These are phyloP conservation scores for Drosophila parvula DNA, from an alignment of 1,140 invertebrate species.

Conservation along the genomic window DNA sequence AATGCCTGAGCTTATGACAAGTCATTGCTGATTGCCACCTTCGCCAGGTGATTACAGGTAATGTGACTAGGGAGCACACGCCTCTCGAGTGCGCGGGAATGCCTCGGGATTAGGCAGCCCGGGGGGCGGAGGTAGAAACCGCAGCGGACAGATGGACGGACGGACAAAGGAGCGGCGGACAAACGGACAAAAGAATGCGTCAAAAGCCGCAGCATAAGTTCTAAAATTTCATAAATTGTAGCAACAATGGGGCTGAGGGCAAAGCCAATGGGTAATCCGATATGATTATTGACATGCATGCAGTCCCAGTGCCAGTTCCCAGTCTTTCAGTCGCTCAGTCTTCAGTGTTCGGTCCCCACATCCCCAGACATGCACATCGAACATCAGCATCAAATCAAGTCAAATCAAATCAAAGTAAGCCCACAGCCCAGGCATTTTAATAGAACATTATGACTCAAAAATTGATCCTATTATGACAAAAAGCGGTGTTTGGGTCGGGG, in stretches of 20 bases:
- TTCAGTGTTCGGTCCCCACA: conserved; percentile 4
- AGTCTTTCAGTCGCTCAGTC: conserved; percentile 11
- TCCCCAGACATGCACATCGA: conserved; percentile 52
- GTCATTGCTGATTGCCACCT: conserved; percentile 41
- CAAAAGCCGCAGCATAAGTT: conserved; percentile 81
- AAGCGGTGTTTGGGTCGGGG: conserved; percentile 4
- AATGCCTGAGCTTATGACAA: conserved; percentile 51
- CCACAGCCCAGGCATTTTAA: conserved; percentile 70
- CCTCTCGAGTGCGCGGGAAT: conserved; percentile 9
- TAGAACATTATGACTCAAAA: conserved; percentile 79
- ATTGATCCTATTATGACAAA: conserved; percentile 78
- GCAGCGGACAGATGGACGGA: conserved; percentile 47
- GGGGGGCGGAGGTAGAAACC: conserved; percentile 29
- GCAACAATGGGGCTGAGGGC: conserved; percentile 76
- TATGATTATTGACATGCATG: conserved; percentile 83
- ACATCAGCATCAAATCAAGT: conserved; percentile 57
- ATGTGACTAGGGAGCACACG: conserved; percentile 42
- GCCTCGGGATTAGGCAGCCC: conserved; percentile 44
- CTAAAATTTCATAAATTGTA: conserved; percentile 83
- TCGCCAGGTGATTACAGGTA: conserved; percentile 47
- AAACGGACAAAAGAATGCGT: conserved; percentile 72
- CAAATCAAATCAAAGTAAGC: conserved; percentile 66
- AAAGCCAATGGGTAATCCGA: conserved; percentile 78
- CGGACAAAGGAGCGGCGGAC: conserved; percentile 8
- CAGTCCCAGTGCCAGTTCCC: conserved; percentile 41